Conservation (phyloP, 2,888 invertebrate genomes). For the Agrotis segetum region DNA sequence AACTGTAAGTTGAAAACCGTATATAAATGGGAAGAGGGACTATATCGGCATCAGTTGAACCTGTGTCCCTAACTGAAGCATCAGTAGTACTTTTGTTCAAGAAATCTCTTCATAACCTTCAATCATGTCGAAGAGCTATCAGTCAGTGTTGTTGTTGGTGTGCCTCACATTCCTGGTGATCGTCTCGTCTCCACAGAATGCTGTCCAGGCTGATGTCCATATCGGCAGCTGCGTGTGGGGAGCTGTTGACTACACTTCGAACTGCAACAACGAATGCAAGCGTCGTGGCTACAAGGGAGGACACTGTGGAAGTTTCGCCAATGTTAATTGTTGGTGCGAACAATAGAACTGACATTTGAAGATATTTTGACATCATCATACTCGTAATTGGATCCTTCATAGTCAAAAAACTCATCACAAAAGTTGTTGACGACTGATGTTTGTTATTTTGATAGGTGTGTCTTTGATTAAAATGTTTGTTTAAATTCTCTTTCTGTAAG, state of each 20-base stretch:
- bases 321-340: conserved; percentile 56
- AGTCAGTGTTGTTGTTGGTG: conserved; percentile 49
- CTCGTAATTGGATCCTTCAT: background rate
- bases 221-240: conserved; percentile 72
- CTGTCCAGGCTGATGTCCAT: conserved; percentile 59
- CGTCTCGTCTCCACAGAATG: conserved; percentile 63
- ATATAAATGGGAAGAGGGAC: conserved; percentile 27
- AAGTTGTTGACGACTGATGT: too few species aligned
- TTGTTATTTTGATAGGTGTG: conserved; percentile 8
- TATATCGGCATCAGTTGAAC: conserved; percentile 22
- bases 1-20: background rate
- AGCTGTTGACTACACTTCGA: conserved; percentile 66
- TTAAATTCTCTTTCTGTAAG: background rate
- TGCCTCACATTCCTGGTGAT: conserved; percentile 66
- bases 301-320: conserved; percentile 65
- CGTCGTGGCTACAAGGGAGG: conserved; percentile 65
- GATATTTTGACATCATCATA: background rate
- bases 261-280: conserved; percentile 67
- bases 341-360: background rate
- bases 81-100: conserved; percentile 5
- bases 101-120: background rate
- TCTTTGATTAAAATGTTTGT: conserved; percentile 10
- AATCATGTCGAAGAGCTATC: conserved; percentile 40
- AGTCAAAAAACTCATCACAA: too few species aligned
- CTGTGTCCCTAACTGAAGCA: conserved; percentile 21